Conservation (phyloP, 35 echinoderm and acorn worm species). For the Ophiothrix spiculata region DNA sequence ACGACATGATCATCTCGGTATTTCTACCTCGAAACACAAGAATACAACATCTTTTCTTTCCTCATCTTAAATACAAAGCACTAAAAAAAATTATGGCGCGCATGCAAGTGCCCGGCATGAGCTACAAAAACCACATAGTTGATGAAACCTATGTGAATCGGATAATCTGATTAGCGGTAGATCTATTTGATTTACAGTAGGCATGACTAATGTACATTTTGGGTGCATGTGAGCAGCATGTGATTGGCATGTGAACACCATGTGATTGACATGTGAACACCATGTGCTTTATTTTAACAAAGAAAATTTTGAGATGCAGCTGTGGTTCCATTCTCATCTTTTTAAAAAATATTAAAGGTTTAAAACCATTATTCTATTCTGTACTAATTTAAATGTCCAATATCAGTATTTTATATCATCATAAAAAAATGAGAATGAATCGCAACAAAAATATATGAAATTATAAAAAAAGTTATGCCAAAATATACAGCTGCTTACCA, state of each 20-base stretch:
- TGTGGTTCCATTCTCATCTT: not conserved
- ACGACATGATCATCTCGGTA: not conserved
- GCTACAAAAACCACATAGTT: not conserved
- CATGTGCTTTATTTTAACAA: not conserved
- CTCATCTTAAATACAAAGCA: slow-evolving; percentile 5
- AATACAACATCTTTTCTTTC: not conserved
- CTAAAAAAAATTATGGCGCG: slow-evolving; percentile 5
- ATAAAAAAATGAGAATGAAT: not conserved
- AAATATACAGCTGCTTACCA: not conserved
- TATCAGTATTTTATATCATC: not conserved
- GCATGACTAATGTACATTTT: not conserved
- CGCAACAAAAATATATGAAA: not conserved
- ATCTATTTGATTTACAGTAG: not conserved
- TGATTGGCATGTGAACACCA: not conserved
- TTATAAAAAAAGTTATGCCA: not conserved
- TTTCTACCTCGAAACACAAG: not conserved
- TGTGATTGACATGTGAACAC: too few relatives aligned
- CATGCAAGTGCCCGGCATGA: not conserved
- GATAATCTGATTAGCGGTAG: not conserved
- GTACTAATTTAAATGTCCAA: not conserved
- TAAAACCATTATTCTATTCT: not conserved
- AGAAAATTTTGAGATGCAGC: not conserved
- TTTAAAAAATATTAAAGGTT: not conserved
- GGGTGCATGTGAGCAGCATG: not conserved
- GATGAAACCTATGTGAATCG: not conserved